phyloP scores from a whole-genome alignment of 2,113 vertebrate species.

The Electrona antarctica region DNA sequence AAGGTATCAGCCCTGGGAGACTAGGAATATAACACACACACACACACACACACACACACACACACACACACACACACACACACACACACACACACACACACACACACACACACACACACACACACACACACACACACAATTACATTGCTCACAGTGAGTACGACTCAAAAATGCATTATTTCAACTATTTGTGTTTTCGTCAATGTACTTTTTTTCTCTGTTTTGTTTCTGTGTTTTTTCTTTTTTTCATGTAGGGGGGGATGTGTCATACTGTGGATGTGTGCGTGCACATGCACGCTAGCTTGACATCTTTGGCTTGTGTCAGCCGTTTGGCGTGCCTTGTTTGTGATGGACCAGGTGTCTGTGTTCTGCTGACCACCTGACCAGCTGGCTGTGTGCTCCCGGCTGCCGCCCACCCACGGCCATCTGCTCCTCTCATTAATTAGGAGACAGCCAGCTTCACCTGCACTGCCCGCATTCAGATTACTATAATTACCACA shows the following conservation, averaged over 20 bases:
- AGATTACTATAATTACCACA: constrained; percentile 80
- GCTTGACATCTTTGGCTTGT: constrained; percentile 35
- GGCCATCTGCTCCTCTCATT: constrained; percentile 82
- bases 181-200: not conserved
- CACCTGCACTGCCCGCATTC: constrained; percentile 81
- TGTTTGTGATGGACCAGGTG: constrained; percentile 75
- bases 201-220: too few relatives aligned
- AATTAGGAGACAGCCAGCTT: constrained; percentile 81
- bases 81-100: constrained; percentile 1
- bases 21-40: not conserved
- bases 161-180: too few relatives aligned
- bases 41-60: constrained; percentile 1
- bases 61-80: constrained; percentile 18
- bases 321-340: constrained; percentile 51
- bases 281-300: constrained; percentile 8
- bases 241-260: too few relatives aligned
- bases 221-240: too few relatives aligned
- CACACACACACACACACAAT: constrained; percentile 28
- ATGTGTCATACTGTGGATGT: not conserved
- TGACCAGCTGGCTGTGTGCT: constrained; percentile 70
- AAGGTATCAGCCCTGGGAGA: too few relatives aligned
- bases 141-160: not conserved
- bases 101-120: not conserved
- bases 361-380: constrained; percentile 76
- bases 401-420: constrained; percentile 72